Evolutionary conservation across 2,888 invertebrate species (phyloP).

Genomic region (Tipula vernalis): DNA sequence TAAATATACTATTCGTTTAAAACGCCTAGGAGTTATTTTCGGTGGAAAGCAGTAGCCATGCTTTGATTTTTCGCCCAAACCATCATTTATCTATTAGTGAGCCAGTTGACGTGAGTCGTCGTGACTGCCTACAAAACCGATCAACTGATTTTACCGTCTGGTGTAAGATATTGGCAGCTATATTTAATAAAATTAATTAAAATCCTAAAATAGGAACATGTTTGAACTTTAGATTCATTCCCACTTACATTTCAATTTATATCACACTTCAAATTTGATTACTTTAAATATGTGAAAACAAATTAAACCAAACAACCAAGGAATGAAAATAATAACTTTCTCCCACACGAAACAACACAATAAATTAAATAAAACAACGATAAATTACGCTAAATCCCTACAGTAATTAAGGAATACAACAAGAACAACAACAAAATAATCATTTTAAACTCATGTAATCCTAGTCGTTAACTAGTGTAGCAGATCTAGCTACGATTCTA

Average conservation of each 20-base stretch:
- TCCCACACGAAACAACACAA: neutral
- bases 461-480: neutral
- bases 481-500: neutral
- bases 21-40: too few relatives aligned
- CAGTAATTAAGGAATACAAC: neutral
- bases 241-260: neutral
- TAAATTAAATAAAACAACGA: neutral
- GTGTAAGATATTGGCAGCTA: too few relatives aligned
- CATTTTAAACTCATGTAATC: neutral
- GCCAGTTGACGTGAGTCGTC: too few relatives aligned
- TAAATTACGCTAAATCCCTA: neutral
- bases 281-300: neutral
- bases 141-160: too few relatives aligned
- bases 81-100: too few relatives aligned
- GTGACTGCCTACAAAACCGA: too few relatives aligned
- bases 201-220: too few relatives aligned
- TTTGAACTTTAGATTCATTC: neutral
- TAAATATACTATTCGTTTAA: too few relatives aligned
- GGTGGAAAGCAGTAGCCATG: too few relatives aligned
- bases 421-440: neutral
- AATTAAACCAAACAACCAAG: neutral
- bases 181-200: too few relatives aligned
- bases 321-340: neutral
- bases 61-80: too few relatives aligned
- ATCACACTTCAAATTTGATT: neutral